Base-by-base conservation (phyloP, 1,140 invertebrate genomes). In the Helicoverpa zea region DNA sequence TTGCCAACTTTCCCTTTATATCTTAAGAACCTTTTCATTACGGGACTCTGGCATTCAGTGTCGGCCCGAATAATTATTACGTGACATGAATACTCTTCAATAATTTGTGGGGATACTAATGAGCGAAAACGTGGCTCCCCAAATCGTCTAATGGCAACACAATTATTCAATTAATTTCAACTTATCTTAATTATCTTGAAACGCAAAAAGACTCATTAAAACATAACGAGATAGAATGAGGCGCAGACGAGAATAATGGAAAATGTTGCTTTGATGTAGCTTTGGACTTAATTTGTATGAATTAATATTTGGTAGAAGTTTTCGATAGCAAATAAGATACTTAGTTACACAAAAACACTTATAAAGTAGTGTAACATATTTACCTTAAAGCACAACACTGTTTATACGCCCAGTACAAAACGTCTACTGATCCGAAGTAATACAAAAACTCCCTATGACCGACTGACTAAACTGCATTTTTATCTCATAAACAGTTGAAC, bases 11-110 rank as follows among this genome's bases (percentile, higher is more conserved):
- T 76, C 63, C 73, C 73, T 82, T 84, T 82, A 78, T 61, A 84
- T 82, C 78, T 82, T 77, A 77, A 76, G 47, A 85, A 80, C 68
- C 77, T 83, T 82, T 83, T 85, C 82, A 80, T 78, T 78, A 61
- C 23, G 35, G 35, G 35, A 81, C 12, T 66, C 70, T 54, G n/a
- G 43, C 77, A 81, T 83, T 85, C 66, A 76, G 61, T 58, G 51
- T 23, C 35, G 73, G n/a, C 61, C 80, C 64, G 74, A 83, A 83
- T 81, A 83, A 83, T 85, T 74, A 85, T 81, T 80, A 83, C 84
- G 84, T 83, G 82, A 77, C 12, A 29, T 29, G 80, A 85, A 83
- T 85, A 74, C 35, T 74, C 61, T 30, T 82, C 59, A 74, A 78
- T 82, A 70, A 84, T 81, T 76, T 47, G 75, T 63, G 80, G 75